These are phyloP conservation scores for Lasioglossum villosulum DNA, from an alignment of 2,888 invertebrate species.

Conservation along the genomic window DNA sequence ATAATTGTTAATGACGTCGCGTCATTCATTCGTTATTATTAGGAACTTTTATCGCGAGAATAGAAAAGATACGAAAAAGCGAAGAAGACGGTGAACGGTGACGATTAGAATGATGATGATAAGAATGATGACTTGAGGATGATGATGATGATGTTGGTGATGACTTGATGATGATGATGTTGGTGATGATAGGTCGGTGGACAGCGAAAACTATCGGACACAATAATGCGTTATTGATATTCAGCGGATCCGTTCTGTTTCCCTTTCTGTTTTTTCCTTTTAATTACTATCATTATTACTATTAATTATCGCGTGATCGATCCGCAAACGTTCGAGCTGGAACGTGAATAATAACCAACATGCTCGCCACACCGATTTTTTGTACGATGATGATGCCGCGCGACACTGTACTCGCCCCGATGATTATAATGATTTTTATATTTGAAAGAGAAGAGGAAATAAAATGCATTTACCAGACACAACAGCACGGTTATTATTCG, in stretches of 20 bases:
- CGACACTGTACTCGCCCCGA: conserved; percentile 53
- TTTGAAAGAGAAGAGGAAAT: conserved; percentile 56
- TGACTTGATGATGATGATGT: background rate
- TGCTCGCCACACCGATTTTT: conserved; percentile 37
- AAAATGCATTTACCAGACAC: conserved; percentile 59
- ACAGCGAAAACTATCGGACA: conserved; percentile 17
- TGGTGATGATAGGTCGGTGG: conserved; percentile 7
- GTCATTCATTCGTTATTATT: background rate
- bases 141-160: background rate
- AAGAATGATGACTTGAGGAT: background rate
- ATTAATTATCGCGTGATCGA: conserved; percentile 21
- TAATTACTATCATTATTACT: conserved; percentile 25
- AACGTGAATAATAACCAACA: conserved; percentile 57
- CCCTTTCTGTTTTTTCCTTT: conserved; percentile 24
- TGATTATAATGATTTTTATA: conserved; percentile 53
- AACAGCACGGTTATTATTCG: conserved; percentile 55
- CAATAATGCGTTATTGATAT: conserved; percentile 11
- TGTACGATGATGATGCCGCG: conserved; percentile 41
- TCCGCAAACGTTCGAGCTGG: conserved; percentile 33
- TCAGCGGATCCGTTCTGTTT: conserved; percentile 31
- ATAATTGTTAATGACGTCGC: conserved; percentile 13
- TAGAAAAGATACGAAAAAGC: background rate
- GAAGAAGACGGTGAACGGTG: background rate
- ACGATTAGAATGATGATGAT: background rate
- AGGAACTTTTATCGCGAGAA: background rate